Evolutionary conservation across 30 jellyfish, hydroid and myxozoan genomes (phyloP).

Genomic region (Chironex yamaguchii): DNA sequence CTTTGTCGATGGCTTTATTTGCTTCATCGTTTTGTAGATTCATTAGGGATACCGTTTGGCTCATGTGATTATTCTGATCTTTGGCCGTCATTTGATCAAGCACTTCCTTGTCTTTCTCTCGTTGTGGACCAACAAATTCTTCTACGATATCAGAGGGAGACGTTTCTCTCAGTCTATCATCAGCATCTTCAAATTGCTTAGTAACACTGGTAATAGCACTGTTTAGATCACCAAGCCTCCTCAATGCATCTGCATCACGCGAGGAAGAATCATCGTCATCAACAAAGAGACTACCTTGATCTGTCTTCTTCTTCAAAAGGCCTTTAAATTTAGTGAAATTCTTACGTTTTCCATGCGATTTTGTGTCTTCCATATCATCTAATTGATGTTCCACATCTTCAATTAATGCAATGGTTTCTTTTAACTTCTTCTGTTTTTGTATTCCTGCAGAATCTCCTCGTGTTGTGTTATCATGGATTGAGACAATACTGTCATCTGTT

Average conservation of each 20-base stretch:
- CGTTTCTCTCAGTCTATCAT: not conserved
- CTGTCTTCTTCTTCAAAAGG: not conserved
- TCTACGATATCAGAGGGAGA: not conserved
- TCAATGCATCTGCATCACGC: not conserved
- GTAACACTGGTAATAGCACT: not conserved
- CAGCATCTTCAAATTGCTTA: not conserved
- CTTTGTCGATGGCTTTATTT: conserved; percentile 61
- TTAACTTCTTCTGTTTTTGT: not conserved
- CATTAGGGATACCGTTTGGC: conserved; percentile 68
- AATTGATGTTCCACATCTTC: conserved; percentile 6
- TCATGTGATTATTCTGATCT: conserved; percentile 47
- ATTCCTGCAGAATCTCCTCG: not conserved
- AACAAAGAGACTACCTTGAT: not conserved
- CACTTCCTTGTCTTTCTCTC: conserved; percentile 3
- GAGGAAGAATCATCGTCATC: not conserved
- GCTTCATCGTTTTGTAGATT: conserved; percentile 80
- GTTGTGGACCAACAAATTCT: not conserved
- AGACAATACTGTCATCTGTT: too few relatives aligned
- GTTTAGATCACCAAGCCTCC: not conserved
- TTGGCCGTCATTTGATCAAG: conserved; percentile 50
- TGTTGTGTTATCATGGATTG: too few relatives aligned
- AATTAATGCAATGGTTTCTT: conserved; percentile 20
- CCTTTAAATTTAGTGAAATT: not conserved
- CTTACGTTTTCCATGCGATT: too few relatives aligned
- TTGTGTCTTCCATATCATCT: not conserved